Evolutionary conservation across 2,888 invertebrate genomes (phyloP).

Genomic region (Scrobipalpa atriplicella): DNA sequence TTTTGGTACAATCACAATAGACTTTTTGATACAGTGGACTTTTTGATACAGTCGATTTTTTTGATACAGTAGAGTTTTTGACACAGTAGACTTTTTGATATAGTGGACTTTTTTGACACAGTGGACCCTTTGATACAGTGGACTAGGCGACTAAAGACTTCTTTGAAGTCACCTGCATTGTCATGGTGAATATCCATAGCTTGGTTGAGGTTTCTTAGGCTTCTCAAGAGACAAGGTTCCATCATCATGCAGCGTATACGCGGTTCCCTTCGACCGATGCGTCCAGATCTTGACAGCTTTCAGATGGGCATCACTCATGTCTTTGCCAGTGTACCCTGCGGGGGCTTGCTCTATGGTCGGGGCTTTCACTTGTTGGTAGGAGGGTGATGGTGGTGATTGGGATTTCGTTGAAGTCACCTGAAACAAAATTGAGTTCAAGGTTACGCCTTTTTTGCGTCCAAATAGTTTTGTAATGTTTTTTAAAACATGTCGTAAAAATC

Average conservation of each 20-base stretch:
- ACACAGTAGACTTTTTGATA: no score
- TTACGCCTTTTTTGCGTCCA: background rate
- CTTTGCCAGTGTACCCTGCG: slow-evolving; percentile 52
- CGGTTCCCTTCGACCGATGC: slow-evolving; percentile 68
- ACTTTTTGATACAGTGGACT: no score
- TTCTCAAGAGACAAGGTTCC: slow-evolving; percentile 67
- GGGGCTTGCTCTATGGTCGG: slow-evolving; percentile 63
- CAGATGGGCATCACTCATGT: slow-evolving; percentile 72
- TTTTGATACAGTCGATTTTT: no score
- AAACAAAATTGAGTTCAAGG: slow-evolving; percentile 34
- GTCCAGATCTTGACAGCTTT: slow-evolving; percentile 75
- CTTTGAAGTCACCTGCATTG: no score
- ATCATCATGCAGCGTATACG: slow-evolving; percentile 71
- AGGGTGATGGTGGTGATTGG: slow-evolving; percentile 29
- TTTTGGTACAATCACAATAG: no score
- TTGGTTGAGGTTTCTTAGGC: slow-evolving; percentile 35
- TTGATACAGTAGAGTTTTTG: no score
- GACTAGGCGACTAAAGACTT: no score
- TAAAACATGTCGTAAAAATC: no score
- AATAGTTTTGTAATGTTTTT: background rate
- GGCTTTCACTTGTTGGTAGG: slow-evolving; percentile 36
- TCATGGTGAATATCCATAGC: background rate
- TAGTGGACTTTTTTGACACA: no score
- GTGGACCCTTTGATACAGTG: no score
- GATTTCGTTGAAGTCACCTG: slow-evolving; percentile 58